These are phyloP conservation scores for Parelbella ahira DNA, from an alignment of 2,888 invertebrate species.

Conservation along the genomic window DNA sequence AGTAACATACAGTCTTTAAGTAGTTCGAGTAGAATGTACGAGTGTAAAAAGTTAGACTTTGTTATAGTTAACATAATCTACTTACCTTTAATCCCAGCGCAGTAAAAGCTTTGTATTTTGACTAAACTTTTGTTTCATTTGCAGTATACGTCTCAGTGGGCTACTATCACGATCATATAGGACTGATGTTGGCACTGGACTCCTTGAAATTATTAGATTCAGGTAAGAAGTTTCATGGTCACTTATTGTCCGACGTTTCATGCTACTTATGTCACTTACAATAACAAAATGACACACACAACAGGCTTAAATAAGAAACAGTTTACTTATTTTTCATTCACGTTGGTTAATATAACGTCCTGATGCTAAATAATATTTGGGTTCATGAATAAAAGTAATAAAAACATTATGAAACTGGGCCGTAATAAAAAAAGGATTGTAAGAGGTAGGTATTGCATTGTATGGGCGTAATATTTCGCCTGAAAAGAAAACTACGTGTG, in stretches of 20 bases:
- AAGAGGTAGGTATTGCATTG: constrained; percentile 25
- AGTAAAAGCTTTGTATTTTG: too few species aligned
- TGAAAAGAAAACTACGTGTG: constrained; percentile 26
- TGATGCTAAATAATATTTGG: neutral
- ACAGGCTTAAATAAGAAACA: too few species aligned
- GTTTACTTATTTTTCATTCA: too few species aligned
- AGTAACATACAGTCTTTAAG: too few species aligned
- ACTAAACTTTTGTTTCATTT: constrained; percentile 28
- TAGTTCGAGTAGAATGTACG: too few species aligned
- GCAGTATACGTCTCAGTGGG: constrained; percentile 96
- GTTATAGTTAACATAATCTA: too few species aligned
- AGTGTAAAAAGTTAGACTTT: too few species aligned
- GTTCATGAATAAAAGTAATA: constrained; percentile 17
- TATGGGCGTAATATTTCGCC: constrained; percentile 18
- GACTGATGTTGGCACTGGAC: constrained; percentile 92
- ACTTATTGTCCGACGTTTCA: too few species aligned
- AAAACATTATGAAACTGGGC: constrained; percentile 22
- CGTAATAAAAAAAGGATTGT: constrained; percentile 23
- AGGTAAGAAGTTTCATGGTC: constrained; percentile 72
- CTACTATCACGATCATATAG: constrained; percentile 94
- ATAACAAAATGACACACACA: too few species aligned
- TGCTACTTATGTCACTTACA: too few species aligned
- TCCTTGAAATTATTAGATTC: constrained; percentile 89
- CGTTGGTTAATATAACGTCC: too few species aligned
- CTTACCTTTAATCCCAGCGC: too few species aligned